Evolutionary conservation across 2,888 invertebrate genomes (phyloP).

Genomic region (Harmothoe impar): DNA sequence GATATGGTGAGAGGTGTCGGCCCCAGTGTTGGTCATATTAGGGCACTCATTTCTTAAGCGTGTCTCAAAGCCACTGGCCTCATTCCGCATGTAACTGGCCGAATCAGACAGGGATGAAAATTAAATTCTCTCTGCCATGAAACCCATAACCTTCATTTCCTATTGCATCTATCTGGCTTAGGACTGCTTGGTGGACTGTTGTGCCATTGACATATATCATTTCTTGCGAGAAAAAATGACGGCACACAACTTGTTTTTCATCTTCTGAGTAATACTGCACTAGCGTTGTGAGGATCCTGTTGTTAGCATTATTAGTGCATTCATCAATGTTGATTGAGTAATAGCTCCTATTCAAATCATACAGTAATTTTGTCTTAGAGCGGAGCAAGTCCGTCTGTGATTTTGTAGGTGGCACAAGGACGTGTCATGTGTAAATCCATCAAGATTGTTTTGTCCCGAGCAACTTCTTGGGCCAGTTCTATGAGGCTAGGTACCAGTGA

Average conservation of each 20-base stretch:
- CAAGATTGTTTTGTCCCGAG: neutral
- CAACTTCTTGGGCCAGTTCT: slow-evolving; percentile 18
- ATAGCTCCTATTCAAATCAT: too few relatives aligned
- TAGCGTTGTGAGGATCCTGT: neutral
- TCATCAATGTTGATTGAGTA: too few relatives aligned
- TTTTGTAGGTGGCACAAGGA: too few relatives aligned
- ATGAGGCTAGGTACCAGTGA: slow-evolving; percentile 7
- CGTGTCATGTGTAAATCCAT: neutral
- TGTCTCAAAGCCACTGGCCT: neutral
- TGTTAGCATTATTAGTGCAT: too few relatives aligned
- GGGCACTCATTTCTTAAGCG: too few relatives aligned
- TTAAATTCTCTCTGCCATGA: neutral
- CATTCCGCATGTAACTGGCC: neutral
- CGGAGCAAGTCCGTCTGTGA: too few relatives aligned
- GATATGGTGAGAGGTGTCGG: too few relatives aligned
- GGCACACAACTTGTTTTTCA: neutral
- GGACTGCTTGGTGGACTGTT: neutral
- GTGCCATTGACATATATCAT: neutral
- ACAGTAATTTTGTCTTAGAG: too few relatives aligned
- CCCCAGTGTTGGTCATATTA: too few relatives aligned
- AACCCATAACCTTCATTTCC: neutral
- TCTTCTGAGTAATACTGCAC: slow-evolving; percentile 10
- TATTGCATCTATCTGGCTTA: too few relatives aligned
- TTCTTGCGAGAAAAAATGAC: neutral
- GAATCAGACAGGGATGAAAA: slow-evolving; percentile 31